Evolutionary conservation across 2,888 invertebrate species (phyloP), one percentile per base, ranked within the genome.

Genomic region (Agriotes lineatus): DNA sequence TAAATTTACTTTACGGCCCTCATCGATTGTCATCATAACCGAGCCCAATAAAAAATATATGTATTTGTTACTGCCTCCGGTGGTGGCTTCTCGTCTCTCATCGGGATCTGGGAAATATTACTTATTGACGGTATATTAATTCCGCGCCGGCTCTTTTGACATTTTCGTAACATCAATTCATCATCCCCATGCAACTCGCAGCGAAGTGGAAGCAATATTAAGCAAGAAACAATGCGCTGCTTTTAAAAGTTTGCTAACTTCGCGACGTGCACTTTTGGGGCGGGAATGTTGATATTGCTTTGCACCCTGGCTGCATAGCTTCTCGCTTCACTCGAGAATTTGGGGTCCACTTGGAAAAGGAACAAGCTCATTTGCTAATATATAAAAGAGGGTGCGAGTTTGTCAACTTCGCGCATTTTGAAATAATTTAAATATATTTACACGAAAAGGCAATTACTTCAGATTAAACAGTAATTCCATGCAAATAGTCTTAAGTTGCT

Each of bases 141-240:
- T 56, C 39, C 33, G 9, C n/a, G 33, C 35, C 56, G 35, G 16
- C 10, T 16, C 18, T 33, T 33, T 10, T 10, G 42, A 42, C 25
- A 20, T 44, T 60, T 42, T 30, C 9, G 12, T 16, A 60, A 45
- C 59, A 60, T 48, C 59, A 45, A 60, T 60, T 60, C 59, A 60
- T 60, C 59, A 60, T 39, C 59, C 45, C 59, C 12, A 10, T 14
- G 45, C 48, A 45, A 45, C 48, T 45, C 48, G 30, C 56, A 56
- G 33, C 44, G 59, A 60, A 60, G 45, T 45, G 33, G 45, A 60
- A 60, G 48, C 45, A 48, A 60, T 60, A 60, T 45, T 60, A 45
- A 60, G 59, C 25, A 60, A 33, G 59, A 60, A 60, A 60, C 59
- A 60, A 48, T 45, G 59, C 45, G 25, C 14, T 16, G 37, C 30